A percentile compares a stretch with the other conserved stretches of the same genome.
Conservation (phyloP, 2,113 vertebrate genomes). For the Lagopus muta region DNA sequence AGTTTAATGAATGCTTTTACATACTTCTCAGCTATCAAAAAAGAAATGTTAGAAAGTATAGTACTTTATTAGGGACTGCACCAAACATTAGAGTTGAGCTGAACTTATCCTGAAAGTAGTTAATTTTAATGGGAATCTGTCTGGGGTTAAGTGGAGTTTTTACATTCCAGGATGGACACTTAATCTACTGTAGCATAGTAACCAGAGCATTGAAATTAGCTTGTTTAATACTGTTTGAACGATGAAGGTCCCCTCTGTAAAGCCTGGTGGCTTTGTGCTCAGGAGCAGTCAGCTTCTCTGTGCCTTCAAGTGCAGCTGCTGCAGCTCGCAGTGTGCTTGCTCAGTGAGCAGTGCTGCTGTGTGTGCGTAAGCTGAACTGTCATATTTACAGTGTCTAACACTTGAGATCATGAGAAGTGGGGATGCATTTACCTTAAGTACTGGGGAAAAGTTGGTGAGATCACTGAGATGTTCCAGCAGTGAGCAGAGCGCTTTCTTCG, state of each 20-base stretch:
- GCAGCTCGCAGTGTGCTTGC: not conserved
- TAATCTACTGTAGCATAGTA: not conserved
- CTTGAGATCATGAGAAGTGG: not conserved
- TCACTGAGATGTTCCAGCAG: not conserved
- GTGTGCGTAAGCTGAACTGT: slow-evolving; percentile 23
- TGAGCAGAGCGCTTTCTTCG: not conserved
- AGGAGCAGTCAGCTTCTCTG: not conserved
- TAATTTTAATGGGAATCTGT: slow-evolving; percentile 8
- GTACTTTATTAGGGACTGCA: not conserved
- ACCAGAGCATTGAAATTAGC: not conserved
- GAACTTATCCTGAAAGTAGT: not conserved
- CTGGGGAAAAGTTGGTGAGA: not conserved
- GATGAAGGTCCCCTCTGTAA: not conserved
- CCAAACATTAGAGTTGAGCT: not conserved
- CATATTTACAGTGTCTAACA: not conserved
- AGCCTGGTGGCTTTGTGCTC: not conserved
- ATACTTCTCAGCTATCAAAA: not conserved
- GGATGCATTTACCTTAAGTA: not conserved
- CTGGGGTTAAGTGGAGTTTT: slow-evolving; percentile 17
- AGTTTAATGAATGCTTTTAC: slow-evolving; percentile 37
- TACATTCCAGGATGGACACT: not conserved
- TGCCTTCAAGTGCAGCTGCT: not conserved
- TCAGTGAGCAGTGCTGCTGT: not conserved
- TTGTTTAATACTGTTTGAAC: not conserved
- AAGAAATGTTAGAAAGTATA: not conserved